phyloP scores from a whole-genome alignment of 2,797 vertebrate species.

The Microctenopoma lineatum region DNA sequence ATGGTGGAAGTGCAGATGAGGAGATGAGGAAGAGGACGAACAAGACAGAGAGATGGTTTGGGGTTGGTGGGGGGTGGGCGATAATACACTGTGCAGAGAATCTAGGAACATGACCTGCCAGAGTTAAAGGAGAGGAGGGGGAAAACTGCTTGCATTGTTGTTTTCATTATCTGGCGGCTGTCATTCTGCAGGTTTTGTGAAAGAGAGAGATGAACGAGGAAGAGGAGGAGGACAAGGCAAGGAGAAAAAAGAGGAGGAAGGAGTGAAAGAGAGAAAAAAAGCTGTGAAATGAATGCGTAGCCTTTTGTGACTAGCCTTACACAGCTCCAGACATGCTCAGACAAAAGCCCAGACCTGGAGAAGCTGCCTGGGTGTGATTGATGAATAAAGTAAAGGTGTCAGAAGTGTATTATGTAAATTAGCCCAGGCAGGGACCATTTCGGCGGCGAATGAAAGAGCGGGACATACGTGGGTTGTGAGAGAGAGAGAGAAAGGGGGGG shows the following conservation, averaged over 20 bases:
- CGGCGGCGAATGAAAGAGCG: constrained; percentile 89
- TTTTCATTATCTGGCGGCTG: constrained; percentile 99
- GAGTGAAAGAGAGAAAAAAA: constrained; percentile 71
- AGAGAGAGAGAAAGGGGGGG: constrained; percentile 10
- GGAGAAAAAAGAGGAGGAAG: constrained; percentile 54
- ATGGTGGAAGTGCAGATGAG: constrained; percentile 85
- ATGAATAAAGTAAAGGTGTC: constrained; percentile 99
- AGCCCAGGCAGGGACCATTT: constrained; percentile 97
- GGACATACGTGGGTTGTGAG: constrained; percentile 69
- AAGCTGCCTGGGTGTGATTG: constrained; percentile 95
- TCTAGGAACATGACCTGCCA: constrained; percentile 74
- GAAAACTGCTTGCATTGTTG: constrained; percentile 95
- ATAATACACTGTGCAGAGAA: constrained; percentile 53
- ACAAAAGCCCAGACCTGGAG: constrained; percentile 98
- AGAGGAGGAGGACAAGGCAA: constrained; percentile 65
- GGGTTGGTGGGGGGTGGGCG: constrained; percentile 4
- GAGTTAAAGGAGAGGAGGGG: constrained; percentile 76
- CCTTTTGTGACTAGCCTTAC: constrained; percentile 99
- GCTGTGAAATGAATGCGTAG: constrained; percentile 97
- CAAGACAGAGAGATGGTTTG: constrained; percentile 50
- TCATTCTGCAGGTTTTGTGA: constrained; percentile 97
- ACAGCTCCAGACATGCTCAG: constrained; percentile 98
- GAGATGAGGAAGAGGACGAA: constrained; percentile 73
- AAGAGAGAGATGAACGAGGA: constrained; percentile 88
- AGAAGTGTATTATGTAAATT: constrained; percentile 99